These are phyloP conservation scores for Lamellibrachia columna DNA, from an alignment of 2,888 invertebrate genomes.

Conservation along the genomic window DNA sequence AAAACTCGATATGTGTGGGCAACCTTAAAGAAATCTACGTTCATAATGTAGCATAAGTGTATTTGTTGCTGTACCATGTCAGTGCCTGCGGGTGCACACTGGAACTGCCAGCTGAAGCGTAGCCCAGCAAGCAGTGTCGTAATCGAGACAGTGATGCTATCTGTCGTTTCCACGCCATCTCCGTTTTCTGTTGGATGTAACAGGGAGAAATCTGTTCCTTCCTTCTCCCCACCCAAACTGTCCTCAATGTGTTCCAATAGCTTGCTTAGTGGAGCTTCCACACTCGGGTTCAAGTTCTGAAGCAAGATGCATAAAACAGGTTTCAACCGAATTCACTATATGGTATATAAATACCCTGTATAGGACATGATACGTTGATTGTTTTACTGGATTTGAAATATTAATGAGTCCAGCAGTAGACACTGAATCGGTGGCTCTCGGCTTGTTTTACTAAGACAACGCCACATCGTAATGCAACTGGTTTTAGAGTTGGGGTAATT, in stretches of 20 bases:
- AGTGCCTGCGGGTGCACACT: neutral
- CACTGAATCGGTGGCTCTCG: too few relatives aligned
- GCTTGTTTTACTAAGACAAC: too few relatives aligned
- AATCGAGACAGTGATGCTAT: neutral
- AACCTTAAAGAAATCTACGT: too few relatives aligned
- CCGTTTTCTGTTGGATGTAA: neutral
- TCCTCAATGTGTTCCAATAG: slow-evolving; percentile 53
- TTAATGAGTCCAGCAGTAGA: neutral
- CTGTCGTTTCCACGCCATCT: neutral
- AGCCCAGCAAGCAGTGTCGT: neutral
- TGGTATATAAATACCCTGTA: too few relatives aligned
- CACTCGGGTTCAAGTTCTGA: slow-evolving; percentile 56
- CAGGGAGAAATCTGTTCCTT: slow-evolving; percentile 25
- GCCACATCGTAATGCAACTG: too few relatives aligned
- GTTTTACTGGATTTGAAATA: neutral
- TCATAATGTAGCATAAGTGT: neutral
- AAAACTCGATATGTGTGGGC: neutral
- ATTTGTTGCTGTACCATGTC: neutral
- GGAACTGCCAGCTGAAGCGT: neutral
- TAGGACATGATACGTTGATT: too few relatives aligned
- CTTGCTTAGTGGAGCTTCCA: slow-evolving; percentile 53
- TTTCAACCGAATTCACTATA: neutral
- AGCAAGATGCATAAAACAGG: slow-evolving; percentile 17
- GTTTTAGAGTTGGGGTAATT: too few relatives aligned
- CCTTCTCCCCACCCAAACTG: slow-evolving; percentile 43